These are phyloP conservation scores for Enteromius paludinosus DNA, from an alignment of 2,797 vertebrate species.

Conservation along the genomic window DNA sequence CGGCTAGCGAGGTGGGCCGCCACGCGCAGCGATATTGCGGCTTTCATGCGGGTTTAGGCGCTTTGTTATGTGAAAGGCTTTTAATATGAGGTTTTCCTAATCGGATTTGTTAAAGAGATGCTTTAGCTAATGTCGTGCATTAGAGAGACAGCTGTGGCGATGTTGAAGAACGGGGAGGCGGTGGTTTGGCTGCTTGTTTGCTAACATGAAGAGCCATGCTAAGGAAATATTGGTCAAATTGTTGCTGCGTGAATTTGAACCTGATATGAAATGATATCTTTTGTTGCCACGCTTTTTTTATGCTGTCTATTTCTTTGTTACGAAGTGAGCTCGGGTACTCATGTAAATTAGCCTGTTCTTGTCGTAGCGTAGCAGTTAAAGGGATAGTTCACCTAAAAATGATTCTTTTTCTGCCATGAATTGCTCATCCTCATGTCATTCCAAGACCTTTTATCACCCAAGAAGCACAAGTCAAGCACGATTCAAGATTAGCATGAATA, in stretches of 20 bases:
- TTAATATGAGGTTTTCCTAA: conserved; percentile 64
- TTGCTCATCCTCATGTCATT: too few relatives aligned
- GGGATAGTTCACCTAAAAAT: not conserved
- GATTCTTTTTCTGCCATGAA: too few relatives aligned
- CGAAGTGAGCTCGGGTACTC: not conserved
- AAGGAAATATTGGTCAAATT: not conserved
- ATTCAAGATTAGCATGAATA: not conserved
- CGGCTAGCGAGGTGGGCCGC: conserved; percentile 61
- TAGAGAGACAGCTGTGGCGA: conserved; percentile 40
- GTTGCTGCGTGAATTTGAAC: conserved; percentile 1
- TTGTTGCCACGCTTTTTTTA: not conserved
- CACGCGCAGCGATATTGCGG: conserved; percentile 59
- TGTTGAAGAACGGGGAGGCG: conserved; percentile 40
- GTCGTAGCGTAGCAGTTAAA: not conserved
- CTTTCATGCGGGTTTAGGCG: conserved; percentile 49
- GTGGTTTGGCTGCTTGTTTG: conserved; percentile 35
- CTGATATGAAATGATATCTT: conserved; percentile 5
- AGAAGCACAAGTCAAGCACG: not conserved
- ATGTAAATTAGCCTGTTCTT: not conserved
- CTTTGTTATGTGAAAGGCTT: conserved; percentile 64
- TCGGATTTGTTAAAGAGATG: conserved; percentile 59
- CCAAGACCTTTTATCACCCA: not conserved
- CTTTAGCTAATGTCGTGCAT: conserved; percentile 53
- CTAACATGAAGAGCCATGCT: not conserved
- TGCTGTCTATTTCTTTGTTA: not conserved